phyloP scores from a whole-genome alignment of 2,888 invertebrate species.

The Caenorhabditis imperialis region DNA sequence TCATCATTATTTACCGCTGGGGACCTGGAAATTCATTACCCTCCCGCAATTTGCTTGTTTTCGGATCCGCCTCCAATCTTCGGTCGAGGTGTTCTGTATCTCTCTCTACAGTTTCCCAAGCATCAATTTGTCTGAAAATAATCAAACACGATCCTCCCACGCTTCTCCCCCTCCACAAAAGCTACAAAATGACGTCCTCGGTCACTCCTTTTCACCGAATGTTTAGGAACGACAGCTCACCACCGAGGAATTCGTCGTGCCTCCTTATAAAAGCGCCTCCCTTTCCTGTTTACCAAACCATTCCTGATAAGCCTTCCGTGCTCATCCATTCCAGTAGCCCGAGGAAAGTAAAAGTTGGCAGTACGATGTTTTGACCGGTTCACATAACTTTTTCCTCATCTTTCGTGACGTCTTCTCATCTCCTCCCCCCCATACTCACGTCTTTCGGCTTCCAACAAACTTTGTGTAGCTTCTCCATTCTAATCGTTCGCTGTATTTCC shows the following conservation, averaged over 20 bases:
- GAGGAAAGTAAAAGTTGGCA: too few species aligned
- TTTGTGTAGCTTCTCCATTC: not conserved
- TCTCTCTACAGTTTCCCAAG: too few species aligned
- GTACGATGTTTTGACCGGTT: slow-evolving; percentile 23
- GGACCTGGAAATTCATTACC: slow-evolving; percentile 27
- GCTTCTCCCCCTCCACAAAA: slow-evolving; percentile 9
- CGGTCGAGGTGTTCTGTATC: too few species aligned
- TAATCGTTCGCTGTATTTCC: too few species aligned
- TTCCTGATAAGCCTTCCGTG: slow-evolving; percentile 27
- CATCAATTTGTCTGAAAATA: too few species aligned
- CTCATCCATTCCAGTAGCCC: too few species aligned
- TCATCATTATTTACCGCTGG: slow-evolving; percentile 36
- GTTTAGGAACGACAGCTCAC: slow-evolving; percentile 42
- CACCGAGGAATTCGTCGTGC: slow-evolving; percentile 31
- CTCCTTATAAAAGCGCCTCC: slow-evolving; percentile 31
- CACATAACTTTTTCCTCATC: slow-evolving; percentile 29
- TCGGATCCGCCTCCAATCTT: too few species aligned
- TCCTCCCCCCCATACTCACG: slow-evolving; percentile 7
- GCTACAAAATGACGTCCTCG: slow-evolving; percentile 26
- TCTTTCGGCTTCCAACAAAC: slow-evolving; percentile 10
- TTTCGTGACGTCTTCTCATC: slow-evolving; percentile 29
- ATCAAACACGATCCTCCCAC: too few species aligned
- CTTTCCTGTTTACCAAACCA: slow-evolving; percentile 23
- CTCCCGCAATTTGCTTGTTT: slow-evolving; percentile 2
- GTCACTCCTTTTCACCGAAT: slow-evolving; percentile 20